Conservation (phyloP, 2,113 vertebrate genomes). For the Laterallus jamaicensis region DNA sequence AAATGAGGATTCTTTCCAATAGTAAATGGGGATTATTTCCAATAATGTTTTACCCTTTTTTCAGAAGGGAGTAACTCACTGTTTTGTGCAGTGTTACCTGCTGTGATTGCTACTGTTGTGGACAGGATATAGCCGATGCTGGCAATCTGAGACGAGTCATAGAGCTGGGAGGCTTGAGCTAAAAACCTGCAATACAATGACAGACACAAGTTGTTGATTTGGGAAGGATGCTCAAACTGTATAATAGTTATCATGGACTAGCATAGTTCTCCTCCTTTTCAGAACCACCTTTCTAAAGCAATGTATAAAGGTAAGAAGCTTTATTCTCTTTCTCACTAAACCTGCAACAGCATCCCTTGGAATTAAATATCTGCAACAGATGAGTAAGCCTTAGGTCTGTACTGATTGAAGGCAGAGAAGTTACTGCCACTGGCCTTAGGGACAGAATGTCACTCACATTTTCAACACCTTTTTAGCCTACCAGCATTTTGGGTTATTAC, state of each 20-base stretch:
- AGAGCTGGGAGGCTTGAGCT: slow-evolving; percentile 86
- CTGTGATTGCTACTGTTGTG: slow-evolving; percentile 83
- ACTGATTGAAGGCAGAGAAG: neutral
- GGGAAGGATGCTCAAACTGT: neutral
- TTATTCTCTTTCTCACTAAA: neutral
- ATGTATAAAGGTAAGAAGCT: neutral
- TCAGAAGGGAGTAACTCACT: neutral
- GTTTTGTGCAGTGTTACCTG: slow-evolving; percentile 79
- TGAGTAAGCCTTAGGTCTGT: neutral
- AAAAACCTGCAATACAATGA: slow-evolving; percentile 82
- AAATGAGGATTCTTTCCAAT: neutral
- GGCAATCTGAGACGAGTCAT: slow-evolving; percentile 89
- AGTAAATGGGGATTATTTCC: neutral
- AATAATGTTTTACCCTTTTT: neutral
- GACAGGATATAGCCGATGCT: slow-evolving; percentile 91
- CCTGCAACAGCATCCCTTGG: neutral
- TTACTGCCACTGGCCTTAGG: neutral
- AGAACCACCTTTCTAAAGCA: neutral
- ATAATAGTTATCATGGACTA: neutral
- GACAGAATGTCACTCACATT: neutral
- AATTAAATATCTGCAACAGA: neutral
- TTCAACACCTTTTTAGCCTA: neutral
- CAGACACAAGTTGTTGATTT: neutral
- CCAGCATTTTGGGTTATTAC: neutral
- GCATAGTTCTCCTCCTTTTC: neutral